Percentiles rank a stretch among this genome's conserved stretches.
Conservation (phyloP, 1,140 invertebrate genomes). For the Anoplolepis gracilipes region DNA sequence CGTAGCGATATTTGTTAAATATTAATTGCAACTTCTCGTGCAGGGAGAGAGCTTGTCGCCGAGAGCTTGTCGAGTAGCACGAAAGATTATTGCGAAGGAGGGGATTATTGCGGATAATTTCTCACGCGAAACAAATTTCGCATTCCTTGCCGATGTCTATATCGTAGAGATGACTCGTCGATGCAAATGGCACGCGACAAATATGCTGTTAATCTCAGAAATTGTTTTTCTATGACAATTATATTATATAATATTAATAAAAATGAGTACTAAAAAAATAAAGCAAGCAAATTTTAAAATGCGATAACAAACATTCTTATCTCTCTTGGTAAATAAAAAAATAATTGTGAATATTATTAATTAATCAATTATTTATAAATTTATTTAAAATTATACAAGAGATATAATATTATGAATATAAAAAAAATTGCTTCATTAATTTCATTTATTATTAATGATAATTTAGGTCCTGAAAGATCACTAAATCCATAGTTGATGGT, state of each 20-base stretch:
- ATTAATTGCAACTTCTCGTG: slow-evolving; percentile 56
- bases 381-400: neutral
- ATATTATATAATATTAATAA: neutral
- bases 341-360: too few relatives aligned
- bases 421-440: neutral
- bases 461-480: neutral
- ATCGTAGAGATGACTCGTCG: slow-evolving; percentile 1
- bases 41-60: neutral
- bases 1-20: slow-evolving; percentile 49
- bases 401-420: neutral
- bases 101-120: slow-evolving; percentile 8
- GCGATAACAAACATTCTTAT: too few relatives aligned
- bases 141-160: slow-evolving; percentile 20
- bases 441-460: neutral
- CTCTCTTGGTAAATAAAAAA: too few relatives aligned
- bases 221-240: neutral
- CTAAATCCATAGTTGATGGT: neutral
- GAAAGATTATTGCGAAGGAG: neutral
- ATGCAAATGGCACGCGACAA: slow-evolving; percentile 11
- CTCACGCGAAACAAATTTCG: slow-evolving; percentile 39
- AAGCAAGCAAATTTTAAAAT: too few relatives aligned
- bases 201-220: slow-evolving; percentile 23
- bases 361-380: too few relatives aligned
- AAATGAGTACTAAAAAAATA: too few relatives aligned
- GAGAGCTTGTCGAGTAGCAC: neutral